phyloP scores from a whole-genome alignment of 2,888 invertebrate species.

The Mesorhabditis sp. region DNA sequence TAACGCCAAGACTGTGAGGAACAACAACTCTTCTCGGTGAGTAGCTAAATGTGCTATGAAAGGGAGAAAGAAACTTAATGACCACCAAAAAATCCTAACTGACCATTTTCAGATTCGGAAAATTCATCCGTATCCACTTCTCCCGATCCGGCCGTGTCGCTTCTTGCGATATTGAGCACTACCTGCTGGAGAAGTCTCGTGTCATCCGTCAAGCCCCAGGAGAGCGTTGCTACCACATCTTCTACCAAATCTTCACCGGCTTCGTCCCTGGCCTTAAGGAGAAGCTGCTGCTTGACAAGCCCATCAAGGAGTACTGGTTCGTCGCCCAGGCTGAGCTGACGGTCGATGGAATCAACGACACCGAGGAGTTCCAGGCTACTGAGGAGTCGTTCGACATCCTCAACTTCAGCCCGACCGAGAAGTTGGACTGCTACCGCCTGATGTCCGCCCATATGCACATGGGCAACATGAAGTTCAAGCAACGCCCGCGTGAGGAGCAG shows the following conservation, averaged over 20 bases:
- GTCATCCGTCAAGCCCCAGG: slow-evolving; percentile 96
- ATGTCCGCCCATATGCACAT: slow-evolving; percentile 98
- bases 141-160: slow-evolving; percentile 92
- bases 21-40: slow-evolving; percentile 95
- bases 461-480: slow-evolving; percentile 99
- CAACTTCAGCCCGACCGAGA: slow-evolving; percentile 94
- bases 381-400: slow-evolving; percentile 90
- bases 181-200: slow-evolving; percentile 99
- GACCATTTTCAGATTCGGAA: slow-evolving; percentile 87
- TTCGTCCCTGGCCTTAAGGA: slow-evolving; percentile 2
- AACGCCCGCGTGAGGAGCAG: slow-evolving; percentile 99
- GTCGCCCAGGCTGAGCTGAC: slow-evolving; percentile 90
- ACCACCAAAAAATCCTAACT: too few relatives aligned
- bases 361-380: slow-evolving; percentile 73
- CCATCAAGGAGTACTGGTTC: slow-evolving; percentile 77
- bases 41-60: too few relatives aligned
- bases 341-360: slow-evolving; percentile 90
- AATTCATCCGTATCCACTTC: slow-evolving; percentile 99
- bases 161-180: slow-evolving; percentile 99
- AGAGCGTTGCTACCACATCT: slow-evolving; percentile 99
- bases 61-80: too few relatives aligned
- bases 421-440: slow-evolving; percentile 93
- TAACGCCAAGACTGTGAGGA: slow-evolving; percentile 99
- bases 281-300: slow-evolving; percentile 68
- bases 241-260: slow-evolving; percentile 80